Base-by-base conservation (phyloP, 2,797 vertebrate genomes). In the Takifugu ocellatus region DNA sequence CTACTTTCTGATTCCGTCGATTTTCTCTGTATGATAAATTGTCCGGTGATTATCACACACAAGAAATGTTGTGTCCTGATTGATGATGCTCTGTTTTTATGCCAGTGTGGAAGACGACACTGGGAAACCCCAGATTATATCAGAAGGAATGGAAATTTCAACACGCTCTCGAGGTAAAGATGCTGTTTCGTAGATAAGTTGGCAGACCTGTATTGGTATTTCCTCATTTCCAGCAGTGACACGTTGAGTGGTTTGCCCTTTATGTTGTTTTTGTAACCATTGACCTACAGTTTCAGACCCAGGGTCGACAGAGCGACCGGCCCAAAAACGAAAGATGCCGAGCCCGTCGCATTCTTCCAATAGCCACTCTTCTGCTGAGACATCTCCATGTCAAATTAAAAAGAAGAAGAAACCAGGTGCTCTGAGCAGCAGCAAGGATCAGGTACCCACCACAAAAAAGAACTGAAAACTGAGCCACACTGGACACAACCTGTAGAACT, bases 371-470 rank as follows among this genome's bases (percentile, higher is more conserved):
- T 94, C 97, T 7, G 91, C 95, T 68, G 97, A 98, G 80, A 82
- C 92, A 2, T 95, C 95, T 9, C 91, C 94, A 15, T 95, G 94
- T 64, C 96, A 96, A 15, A 83, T 93, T 68, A 98, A 96, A 91
- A 99, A 97, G 93, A 99, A 99, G 92, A 98, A 97, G 90, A 99
- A 97, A 88, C 97, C 96, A 10, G 96, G 96, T 68, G 90, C 96
- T 56, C 86, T 97, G 63, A 91, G 94, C 87, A 94, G 87, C 90
- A 95, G 84, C 88, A 99, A 98, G 90, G 96, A 98, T 61, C 96
- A 99, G 96, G 97, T 99, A 87, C 58, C 25, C n/a, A 9, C 31
- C 42, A 47, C 16, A 5, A 36, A 33, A 49, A 33, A 49, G 29
- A 42, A 6, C 7, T 8, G 3, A 11, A 56, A 25, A 24, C 25